Evolutionary conservation across 2,113 vertebrate genomes (phyloP).

Genomic region (Hyaena hyaena): DNA sequence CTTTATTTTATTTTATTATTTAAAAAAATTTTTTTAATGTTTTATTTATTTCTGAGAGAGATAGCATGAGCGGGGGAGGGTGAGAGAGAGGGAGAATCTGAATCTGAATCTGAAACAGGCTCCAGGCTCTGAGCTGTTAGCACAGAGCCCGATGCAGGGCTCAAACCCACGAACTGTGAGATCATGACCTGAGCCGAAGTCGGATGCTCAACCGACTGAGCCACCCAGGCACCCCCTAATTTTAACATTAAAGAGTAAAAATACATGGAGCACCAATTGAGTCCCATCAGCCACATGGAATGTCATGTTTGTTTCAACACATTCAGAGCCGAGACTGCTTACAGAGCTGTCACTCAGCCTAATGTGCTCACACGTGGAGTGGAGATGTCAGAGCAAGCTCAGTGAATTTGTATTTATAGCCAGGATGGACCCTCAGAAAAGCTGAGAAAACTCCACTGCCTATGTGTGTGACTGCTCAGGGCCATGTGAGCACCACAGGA

Average conservation of each 20-base stretch:
- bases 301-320: slow-evolving; percentile 55
- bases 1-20: no score
- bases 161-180: no score
- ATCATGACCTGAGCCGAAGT: no score
- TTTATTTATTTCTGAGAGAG: no score
- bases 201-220: no score
- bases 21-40: no score
- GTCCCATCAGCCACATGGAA: slow-evolving; percentile 42
- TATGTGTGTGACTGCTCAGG: not conserved
- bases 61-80: no score
- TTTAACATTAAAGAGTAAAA: slow-evolving; percentile 61
- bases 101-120: no score
- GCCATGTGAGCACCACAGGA: not conserved
- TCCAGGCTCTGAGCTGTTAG: no score
- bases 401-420: not conserved
- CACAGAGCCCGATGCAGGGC: no score
- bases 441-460: not conserved
- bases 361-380: not conserved
- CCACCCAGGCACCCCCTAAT: no score
- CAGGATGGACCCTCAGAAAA: not conserved
- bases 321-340: slow-evolving; percentile 40
- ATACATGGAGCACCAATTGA: not conserved
- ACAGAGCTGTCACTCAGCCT: not conserved
- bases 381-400: not conserved
- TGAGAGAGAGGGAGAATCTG: no score